Evolutionary conservation across 2,797 vertebrate genomes (phyloP).

Genomic region (Silurus lanzhouensis): DNA sequence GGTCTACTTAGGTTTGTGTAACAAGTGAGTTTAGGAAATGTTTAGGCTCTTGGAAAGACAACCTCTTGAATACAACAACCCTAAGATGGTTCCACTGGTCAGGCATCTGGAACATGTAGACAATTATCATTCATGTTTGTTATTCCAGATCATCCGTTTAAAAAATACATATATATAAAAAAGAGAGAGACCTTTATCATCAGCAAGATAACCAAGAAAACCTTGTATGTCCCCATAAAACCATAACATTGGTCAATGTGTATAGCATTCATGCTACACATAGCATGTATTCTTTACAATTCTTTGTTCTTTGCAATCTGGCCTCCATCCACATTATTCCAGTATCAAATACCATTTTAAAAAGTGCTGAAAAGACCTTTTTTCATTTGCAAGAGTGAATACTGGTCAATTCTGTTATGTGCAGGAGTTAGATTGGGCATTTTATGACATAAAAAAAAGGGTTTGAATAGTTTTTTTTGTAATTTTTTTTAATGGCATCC

Average conservation of each 20-base stretch:
- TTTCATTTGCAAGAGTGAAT: background rate
- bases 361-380: background rate
- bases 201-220: background rate
- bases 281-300: conserved; percentile 67
- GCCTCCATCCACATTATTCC: background rate
- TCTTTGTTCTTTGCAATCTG: background rate
- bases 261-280: conserved; percentile 68
- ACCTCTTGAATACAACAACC: background rate
- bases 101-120: background rate
- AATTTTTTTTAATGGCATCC: background rate
- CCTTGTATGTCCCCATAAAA: background rate
- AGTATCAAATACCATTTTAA: background rate
- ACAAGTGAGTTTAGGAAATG: background rate
- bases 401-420: background rate
- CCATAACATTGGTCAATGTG: background rate
- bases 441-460: background rate
- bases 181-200: background rate
- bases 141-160: background rate
- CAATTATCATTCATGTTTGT: background rate
- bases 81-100: background rate
- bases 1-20: background rate
- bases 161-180: background rate
- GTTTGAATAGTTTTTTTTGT: background rate
- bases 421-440: background rate
- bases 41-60: background rate